Percentiles rank a stretch among this genome's conserved stretches.
These are phyloP conservation scores for Otis tarda DNA, from an alignment of 2,113 vertebrate species.

Conservation along the genomic window DNA sequence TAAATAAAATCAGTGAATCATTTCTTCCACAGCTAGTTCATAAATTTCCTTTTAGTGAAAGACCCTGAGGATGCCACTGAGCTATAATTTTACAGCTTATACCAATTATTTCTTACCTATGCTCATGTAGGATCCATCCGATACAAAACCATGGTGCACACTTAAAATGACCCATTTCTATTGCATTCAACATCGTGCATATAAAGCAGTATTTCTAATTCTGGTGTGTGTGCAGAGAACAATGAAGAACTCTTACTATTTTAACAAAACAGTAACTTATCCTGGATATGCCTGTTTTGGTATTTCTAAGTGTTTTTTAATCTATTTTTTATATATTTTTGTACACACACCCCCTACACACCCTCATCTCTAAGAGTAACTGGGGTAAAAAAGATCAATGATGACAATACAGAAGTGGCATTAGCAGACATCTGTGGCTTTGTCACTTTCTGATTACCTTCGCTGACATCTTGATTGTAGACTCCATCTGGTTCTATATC, in stretches of 20 bases:
- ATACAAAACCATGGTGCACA: neutral
- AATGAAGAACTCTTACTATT: neutral
- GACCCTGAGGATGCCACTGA: neutral
- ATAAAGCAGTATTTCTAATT: neutral
- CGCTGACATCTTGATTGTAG: conserved; percentile 92
- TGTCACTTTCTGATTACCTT: conserved; percentile 77
- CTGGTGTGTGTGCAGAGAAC: neutral
- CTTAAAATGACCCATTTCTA: neutral
- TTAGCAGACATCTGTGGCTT: neutral
- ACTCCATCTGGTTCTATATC: conserved; percentile 88
- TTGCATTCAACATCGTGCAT: neutral
- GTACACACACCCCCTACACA: neutral
- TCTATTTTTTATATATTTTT: neutral
- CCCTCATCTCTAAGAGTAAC: rapidly evolving
- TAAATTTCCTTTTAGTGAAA: neutral
- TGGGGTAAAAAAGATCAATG: neutral
- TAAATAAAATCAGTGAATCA: neutral
- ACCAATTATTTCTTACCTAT: neutral
- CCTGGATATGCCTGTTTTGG: neutral
- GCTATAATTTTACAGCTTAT: neutral
- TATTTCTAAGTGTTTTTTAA: neutral
- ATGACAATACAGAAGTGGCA: neutral
- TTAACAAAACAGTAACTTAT: neutral
- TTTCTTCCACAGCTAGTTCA: neutral
- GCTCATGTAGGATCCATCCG: neutral